Base-by-base conservation (phyloP, 2,888 invertebrate genomes). In the Taphrorychus bicolor region DNA sequence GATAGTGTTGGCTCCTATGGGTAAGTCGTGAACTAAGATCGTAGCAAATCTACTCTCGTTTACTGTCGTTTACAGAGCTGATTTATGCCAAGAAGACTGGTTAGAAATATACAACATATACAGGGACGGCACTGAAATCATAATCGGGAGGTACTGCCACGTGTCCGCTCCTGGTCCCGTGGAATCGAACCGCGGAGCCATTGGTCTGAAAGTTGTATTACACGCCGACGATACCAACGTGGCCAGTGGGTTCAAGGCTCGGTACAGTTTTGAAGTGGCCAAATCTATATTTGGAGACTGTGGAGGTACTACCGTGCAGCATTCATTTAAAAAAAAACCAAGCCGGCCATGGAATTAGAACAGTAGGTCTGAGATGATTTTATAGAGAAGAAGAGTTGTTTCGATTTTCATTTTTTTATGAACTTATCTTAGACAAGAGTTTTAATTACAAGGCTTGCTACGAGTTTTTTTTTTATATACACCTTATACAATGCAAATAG, bases 231-330 rank as follows among this genome's bases (percentile, higher is more conserved):
- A 87, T 22, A 91, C 92, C 73, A 91, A 90, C 64, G 95, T 97
- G 54, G 94, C 92, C 73, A 96, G 95, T 76, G 98, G 98, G 21
- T 99, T 99, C 83, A 96, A 95, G 81, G 98, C 97, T 11, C 87
- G 93, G 76, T 99, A 97, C 82, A 91, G 94, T 76, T 98, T 98
- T 82, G 93, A 97, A 84, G 85, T 85, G 45, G 92, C 92, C 71
- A 93, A 93, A 83, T 91, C 93, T 40, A 92, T 94, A 80, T 94
- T 93, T 79, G 94, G 94, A 79, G 97, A 95, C 83, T 97, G 97
- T 82, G 96, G 97, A 71, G 91, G 92, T 75, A 51, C n/a, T n/a
- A n/a, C n/a, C n/a, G n/a, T n/a, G n/a, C n/a, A n/a, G n/a, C n/a
- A n/a, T n/a, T n/a, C n/a, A n/a, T n/a, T n/a, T n/a, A n/a, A n/a